Evolutionary conservation across 2,113 vertebrate species (phyloP), one percentile per base, ranked within the genome.

Genomic region (Glaucidium brasilianum): DNA sequence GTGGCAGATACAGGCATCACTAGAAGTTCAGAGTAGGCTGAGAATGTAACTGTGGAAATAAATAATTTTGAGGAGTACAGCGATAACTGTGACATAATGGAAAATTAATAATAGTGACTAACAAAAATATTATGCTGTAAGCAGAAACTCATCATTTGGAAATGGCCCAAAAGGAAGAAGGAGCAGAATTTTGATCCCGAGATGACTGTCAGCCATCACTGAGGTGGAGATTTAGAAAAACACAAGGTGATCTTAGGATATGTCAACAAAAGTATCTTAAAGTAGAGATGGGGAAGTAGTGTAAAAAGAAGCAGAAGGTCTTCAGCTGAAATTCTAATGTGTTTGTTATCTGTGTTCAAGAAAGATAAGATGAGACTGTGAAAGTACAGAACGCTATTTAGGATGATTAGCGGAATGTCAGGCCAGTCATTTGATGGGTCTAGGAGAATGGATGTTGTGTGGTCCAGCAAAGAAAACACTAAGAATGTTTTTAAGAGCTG

Each of bases 1-100:
- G n/a, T 47, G 43, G 56, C 23, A 75, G 23, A 27, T 37, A 37
- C 20, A 45, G 64, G 13, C n/a, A 63, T 55, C 0, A 0, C 3
- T 12, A 34, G 25, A 92, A 62, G 17, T 78, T 43, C 23, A 66
- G 29, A 75, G 43, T 16, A 75, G 34, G 17, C 26, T 84, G 43
- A 60, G 19, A 81, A 49, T 59, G 9, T 52, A 78, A 47, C 20
- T 43, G 12, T 45, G 45, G 29, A 78, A 67, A 23, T 63, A 84
- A 84, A 63, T 75, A 59, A 47, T 52, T 90, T 68, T 72, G 20
- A 90, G 27, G 5, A 58, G 5, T 81, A 53, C 6, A 12, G 30
- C 59, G 74, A 34, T 43, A 72, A 23, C 19, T 55, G 21, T 62
- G 59, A 39, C 41, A 43, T 81, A 82, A 81, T 87, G 34, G 37